Conservation (phyloP, 2,113 vertebrate genomes). For the Phalacrocorax pelagicus region DNA sequence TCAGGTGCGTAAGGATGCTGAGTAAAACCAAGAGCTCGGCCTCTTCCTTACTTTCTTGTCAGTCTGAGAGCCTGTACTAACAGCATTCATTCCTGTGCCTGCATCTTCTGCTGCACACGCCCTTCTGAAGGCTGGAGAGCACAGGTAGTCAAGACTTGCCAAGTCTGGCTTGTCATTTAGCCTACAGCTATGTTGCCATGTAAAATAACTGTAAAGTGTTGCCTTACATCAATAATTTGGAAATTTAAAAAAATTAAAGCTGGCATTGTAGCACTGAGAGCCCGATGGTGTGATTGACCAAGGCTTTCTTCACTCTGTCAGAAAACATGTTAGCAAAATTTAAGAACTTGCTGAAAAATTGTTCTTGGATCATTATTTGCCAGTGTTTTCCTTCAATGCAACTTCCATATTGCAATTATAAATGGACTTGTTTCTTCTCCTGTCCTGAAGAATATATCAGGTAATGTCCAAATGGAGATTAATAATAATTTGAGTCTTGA, state of each 20-base stretch:
- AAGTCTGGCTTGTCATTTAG: background rate
- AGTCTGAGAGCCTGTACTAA: background rate
- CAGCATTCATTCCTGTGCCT: too few species aligned
- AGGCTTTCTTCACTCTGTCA: background rate
- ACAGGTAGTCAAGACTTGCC: background rate
- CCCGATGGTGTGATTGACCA: background rate
- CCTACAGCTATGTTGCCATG: background rate
- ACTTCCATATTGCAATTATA: background rate
- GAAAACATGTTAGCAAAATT: background rate
- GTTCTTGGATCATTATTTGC: background rate
- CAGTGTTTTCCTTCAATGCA: background rate
- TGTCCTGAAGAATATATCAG: background rate
- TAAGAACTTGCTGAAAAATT: background rate
- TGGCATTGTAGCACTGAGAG: background rate
- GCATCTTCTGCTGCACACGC: background rate
- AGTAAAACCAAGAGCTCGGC: background rate
- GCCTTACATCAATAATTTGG: background rate
- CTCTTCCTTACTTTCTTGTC: background rate
- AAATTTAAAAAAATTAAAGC: background rate
- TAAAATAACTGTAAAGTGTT: background rate
- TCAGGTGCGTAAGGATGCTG: background rate
- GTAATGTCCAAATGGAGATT: background rate
- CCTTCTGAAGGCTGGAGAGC: background rate
- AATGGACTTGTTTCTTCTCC: background rate
- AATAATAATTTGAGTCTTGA: background rate